A percentile compares a stretch with the other conserved stretches of the same genome.
Evolutionary conservation across 2,113 vertebrate species (phyloP).

Genomic region (Hydrolagus affinis): DNA sequence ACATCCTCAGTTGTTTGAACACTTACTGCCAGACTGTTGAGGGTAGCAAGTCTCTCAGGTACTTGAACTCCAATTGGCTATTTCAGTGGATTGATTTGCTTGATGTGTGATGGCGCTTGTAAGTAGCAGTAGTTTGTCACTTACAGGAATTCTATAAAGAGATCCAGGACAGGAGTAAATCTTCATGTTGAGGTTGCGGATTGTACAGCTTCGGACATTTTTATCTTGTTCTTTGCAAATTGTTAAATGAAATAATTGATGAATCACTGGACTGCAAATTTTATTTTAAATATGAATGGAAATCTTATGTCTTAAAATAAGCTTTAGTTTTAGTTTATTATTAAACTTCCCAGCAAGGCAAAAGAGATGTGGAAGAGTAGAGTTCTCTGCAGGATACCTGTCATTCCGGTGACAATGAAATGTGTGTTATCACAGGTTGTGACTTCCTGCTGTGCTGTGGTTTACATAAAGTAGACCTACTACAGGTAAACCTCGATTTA

Average conservation of each 20-base stretch:
- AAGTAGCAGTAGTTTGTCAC: background rate
- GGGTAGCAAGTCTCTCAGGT: too few relatives aligned
- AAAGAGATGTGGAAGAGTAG: background rate
- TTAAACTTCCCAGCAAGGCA: background rate
- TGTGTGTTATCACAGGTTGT: background rate
- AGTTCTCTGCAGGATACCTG: too few relatives aligned
- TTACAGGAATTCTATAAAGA: background rate
- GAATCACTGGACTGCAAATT: background rate
- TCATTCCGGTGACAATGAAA: background rate
- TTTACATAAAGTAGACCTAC: background rate
- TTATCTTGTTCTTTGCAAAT: background rate
- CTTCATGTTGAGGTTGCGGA: background rate
- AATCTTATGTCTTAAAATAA: background rate
- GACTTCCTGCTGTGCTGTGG: background rate
- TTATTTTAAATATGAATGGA: background rate
- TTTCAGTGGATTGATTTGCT: background rate
- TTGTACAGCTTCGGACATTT: background rate
- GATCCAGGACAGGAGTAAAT: background rate
- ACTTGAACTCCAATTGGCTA: background rate
- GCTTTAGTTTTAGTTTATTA: background rate
- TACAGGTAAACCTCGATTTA: too few relatives aligned
- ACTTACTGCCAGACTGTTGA: background rate
- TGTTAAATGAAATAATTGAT: background rate
- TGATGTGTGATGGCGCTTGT: background rate
- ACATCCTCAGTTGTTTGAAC: background rate